Evolutionary conservation across 2,113 vertebrate species (phyloP).

Genomic region (Eulemur rufifrons): DNA sequence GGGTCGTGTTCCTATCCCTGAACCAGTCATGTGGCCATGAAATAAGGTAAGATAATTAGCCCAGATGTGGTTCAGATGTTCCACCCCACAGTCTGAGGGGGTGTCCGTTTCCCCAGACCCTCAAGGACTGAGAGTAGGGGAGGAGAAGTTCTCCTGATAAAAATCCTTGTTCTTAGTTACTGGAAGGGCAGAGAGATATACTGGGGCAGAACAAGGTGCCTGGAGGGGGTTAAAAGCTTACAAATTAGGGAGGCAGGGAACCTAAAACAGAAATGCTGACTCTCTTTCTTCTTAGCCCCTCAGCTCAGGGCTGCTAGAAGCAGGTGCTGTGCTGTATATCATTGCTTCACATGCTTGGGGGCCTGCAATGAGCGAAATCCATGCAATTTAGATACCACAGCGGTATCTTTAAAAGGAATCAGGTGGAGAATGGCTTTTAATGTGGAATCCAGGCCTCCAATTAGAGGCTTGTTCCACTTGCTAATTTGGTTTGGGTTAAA

Average conservation of each 20-base stretch:
- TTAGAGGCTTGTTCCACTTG: constrained; percentile 65
- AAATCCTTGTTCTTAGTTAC: constrained; percentile 43
- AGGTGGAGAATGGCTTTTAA: constrained; percentile 62
- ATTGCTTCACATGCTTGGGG: not conserved
- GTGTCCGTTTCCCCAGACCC: not conserved
- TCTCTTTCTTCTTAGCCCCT: not conserved
- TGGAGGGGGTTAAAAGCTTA: not conserved
- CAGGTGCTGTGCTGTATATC: not conserved
- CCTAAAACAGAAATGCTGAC: not conserved
- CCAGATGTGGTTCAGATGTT: not conserved
- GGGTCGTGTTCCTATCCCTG: not conserved
- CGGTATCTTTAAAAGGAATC: constrained; percentile 67
- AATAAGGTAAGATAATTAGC: not conserved
- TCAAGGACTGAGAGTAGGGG: not conserved
- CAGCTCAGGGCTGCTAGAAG: not conserved
- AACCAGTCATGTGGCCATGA: not conserved
- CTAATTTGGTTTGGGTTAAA: constrained; percentile 66
- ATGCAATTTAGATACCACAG: constrained; percentile 55
- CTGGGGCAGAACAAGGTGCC: not conserved
- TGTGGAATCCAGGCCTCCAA: constrained; percentile 59
- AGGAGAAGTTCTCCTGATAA: not conserved
- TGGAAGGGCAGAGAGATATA: not conserved
- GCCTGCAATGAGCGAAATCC: constrained; percentile 30
- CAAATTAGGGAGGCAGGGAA: not conserved
- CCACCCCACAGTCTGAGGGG: not conserved